phyloP scores from a whole-genome alignment of 1,140 invertebrate species.

The Callitettix versicolor region DNA sequence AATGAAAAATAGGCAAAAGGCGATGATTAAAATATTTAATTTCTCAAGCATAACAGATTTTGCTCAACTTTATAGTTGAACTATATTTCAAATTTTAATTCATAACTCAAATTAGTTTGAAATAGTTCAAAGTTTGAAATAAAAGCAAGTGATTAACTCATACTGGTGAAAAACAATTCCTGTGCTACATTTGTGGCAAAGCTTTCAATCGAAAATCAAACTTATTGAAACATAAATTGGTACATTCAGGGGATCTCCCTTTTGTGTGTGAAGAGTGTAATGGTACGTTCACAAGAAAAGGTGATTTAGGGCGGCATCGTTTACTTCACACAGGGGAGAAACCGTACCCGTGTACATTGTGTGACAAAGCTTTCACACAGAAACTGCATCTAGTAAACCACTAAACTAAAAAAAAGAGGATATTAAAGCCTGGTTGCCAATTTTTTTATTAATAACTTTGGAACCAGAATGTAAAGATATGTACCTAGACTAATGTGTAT shows the following conservation, averaged over 20 bases:
- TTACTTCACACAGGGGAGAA: slow-evolving; percentile 45
- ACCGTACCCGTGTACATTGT: slow-evolving; percentile 50
- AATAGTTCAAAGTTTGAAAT: too few relatives aligned
- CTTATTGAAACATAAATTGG: slow-evolving; percentile 22
- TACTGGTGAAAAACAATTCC: slow-evolving; percentile 14
- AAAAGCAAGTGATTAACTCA: slow-evolving; percentile 1
- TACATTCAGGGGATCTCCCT: slow-evolving; percentile 36
- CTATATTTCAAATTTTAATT: too few relatives aligned
- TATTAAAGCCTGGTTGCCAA: too few relatives aligned
- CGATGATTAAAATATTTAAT: too few relatives aligned
- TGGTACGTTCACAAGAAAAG: slow-evolving; percentile 40
- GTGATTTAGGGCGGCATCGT: slow-evolving; percentile 37
- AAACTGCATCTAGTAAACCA: slow-evolving; percentile 27
- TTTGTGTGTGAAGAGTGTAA: slow-evolving; percentile 32
- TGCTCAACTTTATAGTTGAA: too few relatives aligned
- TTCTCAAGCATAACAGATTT: too few relatives aligned
- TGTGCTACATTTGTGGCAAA: slow-evolving; percentile 37
- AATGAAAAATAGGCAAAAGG: too few relatives aligned
- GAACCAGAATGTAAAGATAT: too few relatives aligned
- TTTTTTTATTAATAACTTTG: too few relatives aligned
- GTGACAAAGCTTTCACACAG: slow-evolving; percentile 42
- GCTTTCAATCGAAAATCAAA: slow-evolving; percentile 25
- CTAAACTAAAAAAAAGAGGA: too few relatives aligned
- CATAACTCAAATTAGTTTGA: too few relatives aligned
- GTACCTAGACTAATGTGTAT: too few relatives aligned